These are phyloP conservation scores for Oxyura jamaicensis DNA, from an alignment of 2,113 vertebrate genomes.

Conservation along the genomic window DNA sequence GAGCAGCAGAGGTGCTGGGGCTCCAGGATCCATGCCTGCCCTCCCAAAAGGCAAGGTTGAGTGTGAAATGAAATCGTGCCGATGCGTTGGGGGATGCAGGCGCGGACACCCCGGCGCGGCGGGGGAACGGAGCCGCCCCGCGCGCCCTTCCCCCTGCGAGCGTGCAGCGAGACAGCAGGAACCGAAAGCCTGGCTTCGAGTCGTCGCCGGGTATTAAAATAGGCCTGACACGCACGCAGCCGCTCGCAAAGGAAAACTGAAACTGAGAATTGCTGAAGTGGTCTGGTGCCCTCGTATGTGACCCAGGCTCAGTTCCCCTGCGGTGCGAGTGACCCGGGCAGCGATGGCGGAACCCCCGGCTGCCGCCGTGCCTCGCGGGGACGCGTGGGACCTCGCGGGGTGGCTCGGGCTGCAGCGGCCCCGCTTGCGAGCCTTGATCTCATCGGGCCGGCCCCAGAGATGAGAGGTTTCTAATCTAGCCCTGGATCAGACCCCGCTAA, in stretches of 20 bases:
- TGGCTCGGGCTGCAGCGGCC: neutral
- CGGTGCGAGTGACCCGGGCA: neutral
- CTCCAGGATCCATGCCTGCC: fast-evolving
- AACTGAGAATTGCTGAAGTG: conserved; percentile 68
- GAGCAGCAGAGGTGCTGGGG: fast-evolving
- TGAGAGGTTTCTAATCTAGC: neutral
- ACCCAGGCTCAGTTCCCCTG: conserved; percentile 70
- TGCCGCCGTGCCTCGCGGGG: neutral
- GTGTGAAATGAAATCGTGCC: fast-evolving
- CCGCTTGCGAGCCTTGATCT: neutral
- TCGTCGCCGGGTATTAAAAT: conserved; percentile 51
- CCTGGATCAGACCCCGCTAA: neutral
- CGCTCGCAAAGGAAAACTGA: conserved; percentile 78
- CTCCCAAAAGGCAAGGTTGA: neutral
- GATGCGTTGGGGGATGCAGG: neutral
- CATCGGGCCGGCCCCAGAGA: neutral
- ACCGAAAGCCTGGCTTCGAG: conserved; percentile 75
- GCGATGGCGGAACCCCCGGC: neutral
- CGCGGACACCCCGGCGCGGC: neutral
- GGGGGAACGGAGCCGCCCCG: neutral
- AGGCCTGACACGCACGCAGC: conserved; percentile 65
- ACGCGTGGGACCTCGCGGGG: neutral
- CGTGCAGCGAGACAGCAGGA: conserved; percentile 55
- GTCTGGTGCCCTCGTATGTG: conserved; percentile 31
- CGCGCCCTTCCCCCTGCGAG: conserved; percentile 35